Evolutionary conservation across 2,113 vertebrate genomes (phyloP).

Genomic region (Brachyhypopomus occidentalis): DNA sequence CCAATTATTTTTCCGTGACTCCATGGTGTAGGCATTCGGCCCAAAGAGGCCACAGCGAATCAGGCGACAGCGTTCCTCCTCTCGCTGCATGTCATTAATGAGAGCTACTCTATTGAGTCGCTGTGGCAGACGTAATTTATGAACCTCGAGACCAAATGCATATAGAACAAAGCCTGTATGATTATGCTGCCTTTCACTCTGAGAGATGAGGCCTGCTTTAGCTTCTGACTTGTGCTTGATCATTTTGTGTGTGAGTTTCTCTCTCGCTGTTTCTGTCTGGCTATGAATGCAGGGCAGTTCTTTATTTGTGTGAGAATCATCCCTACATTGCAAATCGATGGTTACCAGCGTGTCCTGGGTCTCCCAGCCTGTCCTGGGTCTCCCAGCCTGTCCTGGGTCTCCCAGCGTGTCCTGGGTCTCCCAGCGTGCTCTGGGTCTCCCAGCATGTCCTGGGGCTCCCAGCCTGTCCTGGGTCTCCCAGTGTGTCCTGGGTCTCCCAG

Average conservation of each 20-base stretch:
- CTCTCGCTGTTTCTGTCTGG: not conserved
- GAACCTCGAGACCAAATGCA: constrained; percentile 31
- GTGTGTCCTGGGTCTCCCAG: no score
- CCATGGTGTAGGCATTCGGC: constrained; percentile 43
- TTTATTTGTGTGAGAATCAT: constrained; percentile 14
- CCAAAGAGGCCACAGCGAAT: constrained; percentile 39
- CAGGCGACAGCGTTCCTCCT: constrained; percentile 20
- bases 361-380: not conserved
- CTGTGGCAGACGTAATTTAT: constrained; percentile 41
- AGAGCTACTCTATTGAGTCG: constrained; percentile 37
- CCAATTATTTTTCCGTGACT: constrained; percentile 53
- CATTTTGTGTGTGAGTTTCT: not conserved
- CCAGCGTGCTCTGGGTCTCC: constrained; percentile 7
- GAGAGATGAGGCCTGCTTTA: constrained; percentile 10
- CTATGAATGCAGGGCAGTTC: not conserved
- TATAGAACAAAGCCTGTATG: constrained; percentile 32
- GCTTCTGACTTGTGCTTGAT: not conserved
- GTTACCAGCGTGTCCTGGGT: constrained; percentile 13
- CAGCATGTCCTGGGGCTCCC: no score
- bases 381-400: not conserved
- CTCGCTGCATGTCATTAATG: constrained; percentile 51
- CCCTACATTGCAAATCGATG: constrained; percentile 19
- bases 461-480: no score
- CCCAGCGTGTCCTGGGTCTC: not conserved
- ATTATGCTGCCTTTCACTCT: constrained; percentile 21